These are phyloP conservation scores for Timema cristinae DNA, from an alignment of 2,888 invertebrate genomes.

Conservation along the genomic window DNA sequence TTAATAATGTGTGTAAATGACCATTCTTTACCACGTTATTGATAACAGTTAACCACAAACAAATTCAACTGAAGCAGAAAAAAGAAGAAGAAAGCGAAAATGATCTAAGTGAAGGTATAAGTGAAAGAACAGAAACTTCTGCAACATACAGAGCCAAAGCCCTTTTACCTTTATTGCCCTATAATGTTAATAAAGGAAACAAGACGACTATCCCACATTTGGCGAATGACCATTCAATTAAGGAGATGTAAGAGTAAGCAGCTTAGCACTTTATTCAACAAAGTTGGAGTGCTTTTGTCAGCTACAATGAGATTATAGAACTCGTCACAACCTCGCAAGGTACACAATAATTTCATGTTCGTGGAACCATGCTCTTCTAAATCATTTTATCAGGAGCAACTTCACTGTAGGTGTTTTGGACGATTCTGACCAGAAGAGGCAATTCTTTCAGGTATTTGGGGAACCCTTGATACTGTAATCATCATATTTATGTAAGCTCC, in stretches of 20 bases:
- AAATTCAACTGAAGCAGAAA: too few species aligned
- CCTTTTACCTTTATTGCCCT: neutral
- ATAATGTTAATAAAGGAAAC: neutral
- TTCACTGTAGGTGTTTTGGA: slow-evolving; percentile 8
- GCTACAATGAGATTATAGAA: slow-evolving; percentile 3
- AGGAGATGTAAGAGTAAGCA: slow-evolving; percentile 6
- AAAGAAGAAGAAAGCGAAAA: neutral
- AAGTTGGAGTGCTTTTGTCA: neutral
- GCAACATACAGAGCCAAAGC: neutral
- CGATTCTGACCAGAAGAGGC: slow-evolving; percentile 4
- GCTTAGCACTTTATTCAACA: neutral
- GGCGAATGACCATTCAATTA: neutral
- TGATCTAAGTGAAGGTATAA: neutral
- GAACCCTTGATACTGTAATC: neutral
- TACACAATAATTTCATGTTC: neutral
- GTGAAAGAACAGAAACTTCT: neutral
- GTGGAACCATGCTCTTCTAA: neutral
- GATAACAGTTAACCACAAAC: neutral
- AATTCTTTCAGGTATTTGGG: neutral
- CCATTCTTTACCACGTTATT: neutral
- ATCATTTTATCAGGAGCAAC: neutral
- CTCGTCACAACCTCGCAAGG: neutral
- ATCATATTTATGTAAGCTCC: neutral
- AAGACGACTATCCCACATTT: neutral
- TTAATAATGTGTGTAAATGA: neutral